phyloP scores from a whole-genome alignment of 2,113 vertebrate genomes.

The Australoheros scitulus region DNA sequence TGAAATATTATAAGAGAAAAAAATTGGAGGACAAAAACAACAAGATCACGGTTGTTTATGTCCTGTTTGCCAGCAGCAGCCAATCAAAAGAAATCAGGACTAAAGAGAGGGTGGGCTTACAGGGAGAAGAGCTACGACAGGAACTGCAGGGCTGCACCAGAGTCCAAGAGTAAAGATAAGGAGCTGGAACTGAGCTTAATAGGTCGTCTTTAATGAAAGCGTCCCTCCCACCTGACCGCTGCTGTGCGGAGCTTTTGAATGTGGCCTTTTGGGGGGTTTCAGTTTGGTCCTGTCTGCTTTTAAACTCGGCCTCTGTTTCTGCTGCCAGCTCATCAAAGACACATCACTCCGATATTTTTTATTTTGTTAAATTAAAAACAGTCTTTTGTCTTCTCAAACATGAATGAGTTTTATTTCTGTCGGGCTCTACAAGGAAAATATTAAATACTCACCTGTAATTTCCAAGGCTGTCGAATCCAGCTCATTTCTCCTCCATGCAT shows the following conservation, averaged over 20 bases:
- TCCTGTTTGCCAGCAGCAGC: neutral
- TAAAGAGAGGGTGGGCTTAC: neutral
- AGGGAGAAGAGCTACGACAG: neutral
- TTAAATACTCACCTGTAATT: neutral
- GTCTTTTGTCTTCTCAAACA: neutral
- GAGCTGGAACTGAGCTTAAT: neutral
- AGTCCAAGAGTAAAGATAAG: neutral
- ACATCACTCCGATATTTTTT: neutral
- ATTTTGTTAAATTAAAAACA: neutral
- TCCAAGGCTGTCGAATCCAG: neutral
- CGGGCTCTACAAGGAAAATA: constrained; percentile 30
- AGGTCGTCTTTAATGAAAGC: neutral
- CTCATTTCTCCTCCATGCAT: neutral
- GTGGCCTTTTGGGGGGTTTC: neutral
- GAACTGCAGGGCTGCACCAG: neutral
- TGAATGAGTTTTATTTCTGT: neutral
- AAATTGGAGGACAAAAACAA: neutral
- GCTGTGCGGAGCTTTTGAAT: neutral
- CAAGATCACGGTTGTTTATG: neutral
- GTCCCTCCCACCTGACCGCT: neutral
- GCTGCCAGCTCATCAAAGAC: neutral
- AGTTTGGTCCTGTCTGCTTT: too few relatives aligned
- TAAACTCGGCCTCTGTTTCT: neutral
- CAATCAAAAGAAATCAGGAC: neutral
- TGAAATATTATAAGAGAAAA: neutral